A percentile compares a stretch with the other conserved stretches of the same genome.
phyloP scores from a whole-genome alignment of 1,140 invertebrate species.

The Rhyacophila brunnea region DNA sequence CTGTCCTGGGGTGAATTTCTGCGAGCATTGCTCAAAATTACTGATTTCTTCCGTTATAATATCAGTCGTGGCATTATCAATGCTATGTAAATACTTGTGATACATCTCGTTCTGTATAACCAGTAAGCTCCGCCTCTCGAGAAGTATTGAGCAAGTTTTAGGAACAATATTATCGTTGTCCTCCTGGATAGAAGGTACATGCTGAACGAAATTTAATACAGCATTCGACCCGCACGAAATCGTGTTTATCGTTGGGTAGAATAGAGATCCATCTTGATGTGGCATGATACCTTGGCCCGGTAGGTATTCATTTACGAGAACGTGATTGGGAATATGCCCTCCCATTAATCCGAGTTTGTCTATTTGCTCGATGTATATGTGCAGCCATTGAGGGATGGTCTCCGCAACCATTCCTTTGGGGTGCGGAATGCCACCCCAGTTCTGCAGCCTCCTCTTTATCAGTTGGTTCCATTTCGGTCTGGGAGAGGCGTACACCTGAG shows the following conservation, averaged over 20 bases:
- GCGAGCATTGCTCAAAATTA: constrained; percentile 67
- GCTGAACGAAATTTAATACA: constrained; percentile 80
- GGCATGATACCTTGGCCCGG: constrained; percentile 93
- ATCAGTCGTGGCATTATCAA: constrained; percentile 75
- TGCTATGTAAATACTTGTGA: constrained; percentile 84
- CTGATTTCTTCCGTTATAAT: constrained; percentile 62
- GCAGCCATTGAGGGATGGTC: constrained; percentile 81
- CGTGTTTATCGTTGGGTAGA: constrained; percentile 90
- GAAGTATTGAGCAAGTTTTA: constrained; percentile 63
- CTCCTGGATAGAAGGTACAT: constrained; percentile 1
- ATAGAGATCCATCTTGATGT: constrained; percentile 92
- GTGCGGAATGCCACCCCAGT: constrained; percentile 94
- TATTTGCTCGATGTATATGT: constrained; percentile 73
- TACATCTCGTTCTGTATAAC: constrained; percentile 85
- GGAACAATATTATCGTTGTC: constrained; percentile 31
- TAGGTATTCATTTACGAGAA: constrained; percentile 94
- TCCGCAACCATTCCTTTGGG: constrained; percentile 94
- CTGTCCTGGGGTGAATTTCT: constrained; percentile 55
- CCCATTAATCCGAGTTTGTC: constrained; percentile 71
- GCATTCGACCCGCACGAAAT: constrained; percentile 89
- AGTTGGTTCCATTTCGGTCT: constrained; percentile 96
- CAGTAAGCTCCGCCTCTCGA: constrained; percentile 87
- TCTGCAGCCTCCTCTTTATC: constrained; percentile 86
- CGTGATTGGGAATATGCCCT: constrained; percentile 84
- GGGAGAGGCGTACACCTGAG: constrained; percentile 75